Evolutionary conservation across 2,113 vertebrate species (phyloP), one percentile per base, ranked within the genome.

Genomic region (Greenwoodochromis staneri): DNA sequence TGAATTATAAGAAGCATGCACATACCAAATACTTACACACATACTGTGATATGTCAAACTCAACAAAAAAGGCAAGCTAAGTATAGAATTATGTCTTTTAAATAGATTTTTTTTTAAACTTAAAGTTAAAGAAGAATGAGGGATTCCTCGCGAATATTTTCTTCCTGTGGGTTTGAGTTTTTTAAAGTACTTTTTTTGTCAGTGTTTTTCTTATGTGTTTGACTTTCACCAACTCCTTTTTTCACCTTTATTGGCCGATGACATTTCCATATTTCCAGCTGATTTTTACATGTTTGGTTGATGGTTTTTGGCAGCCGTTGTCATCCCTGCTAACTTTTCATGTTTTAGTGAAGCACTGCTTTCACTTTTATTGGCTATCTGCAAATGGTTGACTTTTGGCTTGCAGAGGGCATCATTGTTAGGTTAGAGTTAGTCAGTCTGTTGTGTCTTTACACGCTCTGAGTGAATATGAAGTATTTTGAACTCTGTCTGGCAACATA

Each of bases 241-340:
- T 81, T 86, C 31, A 54, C 45, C n/a, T 34, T 61, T 88, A 80
- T 76, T 89, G 47, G 34, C 63, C 61, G 82, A 82, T 85, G 85
- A 71, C 86, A 85, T 91, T 85, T 89, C 27, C 76, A 82, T 86
- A 89, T 92, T 89, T 89, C 82, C 84, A 81, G 57, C 59, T 91
- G 85, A 90, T 93, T 90, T 61, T 91, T 57, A 81, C 73, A 88
- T 84, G 82, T 63, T 85, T 47, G 87, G 12, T 81, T 78, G 85
- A 85, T 89, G 73, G 49, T 29, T 59, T 84, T 82, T 85, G 34
- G 71, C 85, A 86, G 82, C 81, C 19, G 27, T 76, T 85, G 57
- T 63, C 54, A 69, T 82, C 63, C 84, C 66, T 84, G 78, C 42
- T 85, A 85, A 93, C 84, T 88, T 83, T 88, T 91, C 80, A 87